Evolutionary conservation across 1,140 invertebrate species (phyloP).

Genomic region (Paracyclopina nana): DNA sequence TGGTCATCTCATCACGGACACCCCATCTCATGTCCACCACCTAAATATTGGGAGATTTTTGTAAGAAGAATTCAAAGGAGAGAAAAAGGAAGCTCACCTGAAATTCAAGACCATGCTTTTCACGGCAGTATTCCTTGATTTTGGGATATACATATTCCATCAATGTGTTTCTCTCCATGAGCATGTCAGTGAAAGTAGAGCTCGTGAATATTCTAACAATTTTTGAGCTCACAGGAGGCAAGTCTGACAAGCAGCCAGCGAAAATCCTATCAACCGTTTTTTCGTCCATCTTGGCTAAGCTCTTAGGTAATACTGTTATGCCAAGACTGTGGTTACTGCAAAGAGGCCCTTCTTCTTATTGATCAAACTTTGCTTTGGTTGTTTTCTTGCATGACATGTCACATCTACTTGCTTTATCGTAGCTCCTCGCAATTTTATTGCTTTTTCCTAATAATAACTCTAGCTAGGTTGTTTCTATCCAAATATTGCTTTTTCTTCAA

Average conservation of each 20-base stretch:
- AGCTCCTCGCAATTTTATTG: no score
- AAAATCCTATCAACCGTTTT: slow-evolving; percentile 73
- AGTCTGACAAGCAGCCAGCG: slow-evolving; percentile 57
- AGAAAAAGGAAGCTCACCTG: slow-evolving; percentile 41
- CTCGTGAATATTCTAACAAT: slow-evolving; percentile 96
- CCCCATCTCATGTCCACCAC: slow-evolving; percentile 99
- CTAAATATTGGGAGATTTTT: no score
- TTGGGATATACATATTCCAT: slow-evolving; percentile 97
- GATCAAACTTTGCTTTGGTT: no score
- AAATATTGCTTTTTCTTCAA: no score
- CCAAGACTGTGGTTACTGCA: no score
- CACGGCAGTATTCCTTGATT: slow-evolving; percentile 88
- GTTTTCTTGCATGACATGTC: no score
- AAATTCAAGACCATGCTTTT: slow-evolving; percentile 95
- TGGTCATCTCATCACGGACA: slow-evolving; percentile 82
- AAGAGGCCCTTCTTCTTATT: no score
- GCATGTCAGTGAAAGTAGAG: slow-evolving; percentile 97
- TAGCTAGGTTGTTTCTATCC: no score
- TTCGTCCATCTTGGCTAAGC: slow-evolving; percentile 48
- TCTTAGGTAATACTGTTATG: no score
- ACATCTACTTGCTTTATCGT: no score
- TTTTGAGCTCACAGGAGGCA: slow-evolving; percentile 89
- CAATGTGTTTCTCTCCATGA: slow-evolving; percentile 85
- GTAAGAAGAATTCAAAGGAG: no score
- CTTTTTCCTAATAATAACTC: no score